Conservation (phyloP, 2,113 vertebrate species). For the Saguinus imperator region DNA sequence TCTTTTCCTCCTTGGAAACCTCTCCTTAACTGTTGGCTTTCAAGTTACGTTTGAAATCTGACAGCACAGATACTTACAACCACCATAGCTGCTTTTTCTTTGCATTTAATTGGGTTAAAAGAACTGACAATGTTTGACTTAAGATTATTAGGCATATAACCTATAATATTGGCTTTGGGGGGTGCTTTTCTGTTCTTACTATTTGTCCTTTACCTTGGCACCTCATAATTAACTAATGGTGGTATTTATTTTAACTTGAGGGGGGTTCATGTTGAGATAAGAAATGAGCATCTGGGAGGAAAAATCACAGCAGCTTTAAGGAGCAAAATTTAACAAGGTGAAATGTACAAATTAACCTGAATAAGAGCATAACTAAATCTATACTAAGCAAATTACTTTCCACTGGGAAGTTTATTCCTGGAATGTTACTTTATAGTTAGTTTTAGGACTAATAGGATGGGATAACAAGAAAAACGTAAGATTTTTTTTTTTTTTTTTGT, state of each 20-base stretch:
- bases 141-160: background rate
- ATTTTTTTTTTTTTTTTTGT: background rate
- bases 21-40: background rate
- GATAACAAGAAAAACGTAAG: background rate
- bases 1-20: background rate
- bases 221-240: slow-evolving; percentile 3
- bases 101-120: slow-evolving; percentile 58
- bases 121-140: background rate
- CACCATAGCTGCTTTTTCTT: background rate
- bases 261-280: background rate
- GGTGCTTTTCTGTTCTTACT: background rate
- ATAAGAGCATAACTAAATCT: slow-evolving; percentile 35
- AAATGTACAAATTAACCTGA: slow-evolving; percentile 16
- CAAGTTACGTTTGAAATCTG: slow-evolving; percentile 40
- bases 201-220: slow-evolving; percentile 41
- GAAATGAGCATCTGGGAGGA: background rate
- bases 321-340: slow-evolving; percentile 21
- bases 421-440: background rate
- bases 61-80: background rate
- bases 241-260: slow-evolving; percentile 37
- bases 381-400: slow-evolving; percentile 52
- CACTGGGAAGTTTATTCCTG: slow-evolving; percentile 3
- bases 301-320: background rate
- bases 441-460: background rate
- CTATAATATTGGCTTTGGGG: background rate